A percentile compares a stretch with the other conserved stretches of the same genome.
Conservation (phyloP, 92 coral and sea anemone species). For the Heteractis magnifica region DNA sequence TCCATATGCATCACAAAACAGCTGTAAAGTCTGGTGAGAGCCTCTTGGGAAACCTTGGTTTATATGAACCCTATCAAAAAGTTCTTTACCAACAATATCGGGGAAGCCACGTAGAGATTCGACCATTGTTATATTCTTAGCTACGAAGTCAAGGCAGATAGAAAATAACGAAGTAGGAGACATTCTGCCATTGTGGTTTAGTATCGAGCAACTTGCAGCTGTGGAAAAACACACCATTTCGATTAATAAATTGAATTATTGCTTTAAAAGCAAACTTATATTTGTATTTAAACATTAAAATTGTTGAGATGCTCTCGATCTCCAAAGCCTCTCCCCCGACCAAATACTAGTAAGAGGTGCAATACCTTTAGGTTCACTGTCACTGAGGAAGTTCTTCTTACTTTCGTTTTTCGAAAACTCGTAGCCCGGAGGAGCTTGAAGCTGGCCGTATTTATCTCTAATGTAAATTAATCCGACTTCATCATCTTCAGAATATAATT, state of each 20-base stretch:
- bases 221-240: neutral
- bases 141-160: slow-evolving; percentile 88
- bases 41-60: slow-evolving; percentile 36
- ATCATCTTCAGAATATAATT: slow-evolving; percentile 16
- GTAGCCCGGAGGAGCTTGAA: slow-evolving; percentile 77
- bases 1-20: slow-evolving; percentile 85
- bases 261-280: too few species aligned
- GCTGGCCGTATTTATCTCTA: slow-evolving; percentile 84
- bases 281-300: neutral
- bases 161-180: slow-evolving; percentile 66
- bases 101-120: slow-evolving; percentile 89
- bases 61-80: slow-evolving; percentile 64
- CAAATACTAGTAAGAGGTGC: neutral
- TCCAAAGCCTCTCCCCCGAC: neutral
- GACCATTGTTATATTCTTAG: slow-evolving; percentile 85
- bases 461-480: slow-evolving; percentile 82
- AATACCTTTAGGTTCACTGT: slow-evolving; percentile 34
- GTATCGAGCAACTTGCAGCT: slow-evolving; percentile 53
- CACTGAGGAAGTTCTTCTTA: slow-evolving; percentile 18
- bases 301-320: too few species aligned
- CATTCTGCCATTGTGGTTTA: slow-evolving; percentile 2
- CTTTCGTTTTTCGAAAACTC: slow-evolving; percentile 8
- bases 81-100: slow-evolving; percentile 80
- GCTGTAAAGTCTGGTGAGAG: slow-evolving; percentile 39
- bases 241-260: too few species aligned